Conservation (phyloP, 2,888 invertebrate species). For the Nineta flava region DNA sequence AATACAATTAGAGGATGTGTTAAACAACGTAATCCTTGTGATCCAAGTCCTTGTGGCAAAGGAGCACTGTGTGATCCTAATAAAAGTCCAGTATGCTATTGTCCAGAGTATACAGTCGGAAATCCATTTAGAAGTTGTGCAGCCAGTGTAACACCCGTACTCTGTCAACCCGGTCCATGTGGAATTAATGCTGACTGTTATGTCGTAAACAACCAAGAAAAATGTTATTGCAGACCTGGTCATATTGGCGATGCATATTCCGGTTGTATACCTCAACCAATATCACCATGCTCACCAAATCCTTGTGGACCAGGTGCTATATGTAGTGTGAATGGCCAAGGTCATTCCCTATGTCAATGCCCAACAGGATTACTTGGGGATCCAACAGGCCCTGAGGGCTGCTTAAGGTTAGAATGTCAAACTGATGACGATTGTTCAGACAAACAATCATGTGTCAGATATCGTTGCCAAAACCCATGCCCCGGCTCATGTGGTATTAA, state of each 20-base stretch:
- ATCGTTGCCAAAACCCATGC: constrained; percentile 67
- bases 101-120: constrained; percentile 65
- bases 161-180: constrained; percentile 72
- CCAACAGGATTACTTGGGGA: constrained; percentile 61
- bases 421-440: constrained; percentile 61
- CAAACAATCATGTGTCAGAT: constrained; percentile 61
- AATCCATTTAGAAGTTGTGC: constrained; percentile 68
- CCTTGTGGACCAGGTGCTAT: constrained; percentile 67
- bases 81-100: constrained; percentile 66
- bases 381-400: constrained; percentile 53
- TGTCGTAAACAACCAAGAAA: constrained; percentile 63
- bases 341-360: constrained; percentile 57
- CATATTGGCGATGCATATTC: constrained; percentile 66
- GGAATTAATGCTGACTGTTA: constrained; percentile 73
- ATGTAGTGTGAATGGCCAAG: constrained; percentile 50
- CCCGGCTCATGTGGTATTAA: constrained; percentile 65
- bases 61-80: constrained; percentile 68
- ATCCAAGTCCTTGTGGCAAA: constrained; percentile 64
- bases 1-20: constrained; percentile 77
- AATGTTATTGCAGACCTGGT: constrained; percentile 65
- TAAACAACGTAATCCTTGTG: constrained; percentile 63
- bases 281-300: constrained; percentile 56
- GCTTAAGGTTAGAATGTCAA: constrained; percentile 65
- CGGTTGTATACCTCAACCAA: constrained; percentile 53
- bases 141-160: constrained; percentile 37